Evolutionary conservation across 1,140 invertebrate species (phyloP), one percentile per base, ranked within the genome.

Genomic region (Trinorchestia longiramus): DNA sequence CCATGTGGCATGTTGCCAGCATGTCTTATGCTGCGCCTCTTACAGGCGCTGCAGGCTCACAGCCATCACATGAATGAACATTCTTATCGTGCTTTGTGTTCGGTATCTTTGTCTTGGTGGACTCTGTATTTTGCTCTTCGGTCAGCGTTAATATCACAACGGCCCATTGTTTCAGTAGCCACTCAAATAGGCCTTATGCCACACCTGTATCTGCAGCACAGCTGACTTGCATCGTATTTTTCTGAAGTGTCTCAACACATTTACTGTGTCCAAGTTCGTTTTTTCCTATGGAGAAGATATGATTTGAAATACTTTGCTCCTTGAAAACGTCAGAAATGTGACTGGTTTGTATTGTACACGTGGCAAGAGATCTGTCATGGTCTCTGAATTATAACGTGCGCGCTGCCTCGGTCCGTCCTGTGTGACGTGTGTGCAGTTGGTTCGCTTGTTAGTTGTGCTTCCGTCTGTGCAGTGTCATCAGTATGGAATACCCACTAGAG

Each of bases 61-160:
- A 28, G n/a, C n/a, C 43, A 43, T 41, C n/a, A 3, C n/a, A 41
- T 90, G 88, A 90, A 90, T 90, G 88, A 43, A 90, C 88, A 90
- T 90, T 90, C 88, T 42, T 42, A 41, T 90, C 43, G 88, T 11
- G 88, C 88, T 90, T 90, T 90, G 88, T 90, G 88, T 41, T 90
- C 43, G 88, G 43, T 90, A 90, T 90, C 88, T 90, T 90, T 90
- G 43, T 77, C 62, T 77, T 28, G 28, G 62, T 77, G 28, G 62
- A 77, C 62, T 77, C 62, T 77, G 62, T 77, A 77, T 77, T 28
- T 77, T 28, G 62, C 62, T 77, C 62, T 53, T 77, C 62, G 62
- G 28, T 28, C 62, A 28, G 62, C 62, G 62, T 77, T 77, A 77
- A 77, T 77, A 77, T 77, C 36, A 28, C 62, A 77, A 77, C 15